Conservation (phyloP, 2,797 vertebrate genomes). For the Manis crassicaudata region DNA sequence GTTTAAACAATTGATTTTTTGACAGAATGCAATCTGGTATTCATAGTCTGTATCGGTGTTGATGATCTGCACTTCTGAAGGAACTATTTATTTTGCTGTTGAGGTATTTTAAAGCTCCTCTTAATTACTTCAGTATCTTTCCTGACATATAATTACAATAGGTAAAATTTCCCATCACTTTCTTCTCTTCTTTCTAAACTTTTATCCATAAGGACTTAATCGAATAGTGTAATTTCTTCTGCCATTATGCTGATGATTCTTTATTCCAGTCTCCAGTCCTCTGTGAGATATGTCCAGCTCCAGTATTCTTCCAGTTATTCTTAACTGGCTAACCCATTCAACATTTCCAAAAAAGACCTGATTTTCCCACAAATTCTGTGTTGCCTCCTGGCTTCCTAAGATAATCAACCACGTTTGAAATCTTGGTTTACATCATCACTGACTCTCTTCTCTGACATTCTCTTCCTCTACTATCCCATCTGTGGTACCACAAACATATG, state of each 20-base stretch:
- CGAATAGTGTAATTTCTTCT: neutral
- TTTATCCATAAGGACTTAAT: neutral
- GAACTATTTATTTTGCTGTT: slow-evolving; percentile 65
- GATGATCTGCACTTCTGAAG: slow-evolving; percentile 51
- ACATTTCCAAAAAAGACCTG: neutral
- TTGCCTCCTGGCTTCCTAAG: neutral
- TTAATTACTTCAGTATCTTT: slow-evolving; percentile 45
- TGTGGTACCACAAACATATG: neutral
- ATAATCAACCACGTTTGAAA: neutral
- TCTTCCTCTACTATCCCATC: neutral
- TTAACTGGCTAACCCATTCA: neutral
- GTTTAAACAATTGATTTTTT: slow-evolving; percentile 70
- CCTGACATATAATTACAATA: neutral
- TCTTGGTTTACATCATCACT: neutral
- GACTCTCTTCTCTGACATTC: neutral
- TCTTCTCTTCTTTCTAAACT: neutral
- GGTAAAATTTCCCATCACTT: neutral
- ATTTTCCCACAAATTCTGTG: neutral
- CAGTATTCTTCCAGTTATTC: neutral
- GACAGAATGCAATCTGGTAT: slow-evolving; percentile 64
- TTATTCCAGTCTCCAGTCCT: neutral
- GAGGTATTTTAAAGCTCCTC: neutral
- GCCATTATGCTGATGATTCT: neutral
- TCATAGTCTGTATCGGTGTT: slow-evolving; percentile 37
- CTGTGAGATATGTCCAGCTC: neutral